Evolutionary conservation across 2,797 vertebrate species (phyloP), one percentile per base, ranked within the genome.

Genomic region (Uromys caudimaculatus): DNA sequence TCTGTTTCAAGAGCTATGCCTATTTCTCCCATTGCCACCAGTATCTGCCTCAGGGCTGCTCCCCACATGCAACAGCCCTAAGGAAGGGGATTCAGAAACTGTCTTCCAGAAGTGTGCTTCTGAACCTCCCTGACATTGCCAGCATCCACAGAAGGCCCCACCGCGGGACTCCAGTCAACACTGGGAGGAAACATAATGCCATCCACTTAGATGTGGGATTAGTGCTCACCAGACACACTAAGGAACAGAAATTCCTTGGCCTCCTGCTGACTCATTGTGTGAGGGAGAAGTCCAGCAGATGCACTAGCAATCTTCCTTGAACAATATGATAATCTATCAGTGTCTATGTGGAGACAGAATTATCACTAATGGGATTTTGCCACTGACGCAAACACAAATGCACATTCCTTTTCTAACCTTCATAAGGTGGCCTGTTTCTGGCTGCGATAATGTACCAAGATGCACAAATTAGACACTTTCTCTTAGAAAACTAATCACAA

Each of bases 201-300:
- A 58, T 77, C 95, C 95, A 93, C 96, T 95, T 94, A 93, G 96
- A 84, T 0, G 1, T 47, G 29, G 90, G 96, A 97, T 93, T 94
- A 96, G 94, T 47, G 50, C 75, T 38, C 50, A 89, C 90, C 90
- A 94, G 94, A 90, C 93, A 52, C 84, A 24, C 62, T 0, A 52
- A 89, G 79, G 47, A 84, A 91, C 64, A 93, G 90, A 96, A 81
- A 67, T 94, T 82, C 97, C 90, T 35, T 0, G 9, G 93, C 58
- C 93, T 93, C 96, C 97, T 29, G 69, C 93, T 91, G 95, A 24
- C 78, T 90, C 50, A 60, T 56, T 44, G 81, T 79, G 47, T 76
- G 69, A 60, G 64, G 41, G 27, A 89, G 56, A 54, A 56, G 92
- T 47, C 93, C 94, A 73, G 93, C 95, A 56, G 77, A 93, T 69